Evolutionary conservation across 1,140 invertebrate genomes (phyloP).

Genomic region (Dinoponera quadriceps): DNA sequence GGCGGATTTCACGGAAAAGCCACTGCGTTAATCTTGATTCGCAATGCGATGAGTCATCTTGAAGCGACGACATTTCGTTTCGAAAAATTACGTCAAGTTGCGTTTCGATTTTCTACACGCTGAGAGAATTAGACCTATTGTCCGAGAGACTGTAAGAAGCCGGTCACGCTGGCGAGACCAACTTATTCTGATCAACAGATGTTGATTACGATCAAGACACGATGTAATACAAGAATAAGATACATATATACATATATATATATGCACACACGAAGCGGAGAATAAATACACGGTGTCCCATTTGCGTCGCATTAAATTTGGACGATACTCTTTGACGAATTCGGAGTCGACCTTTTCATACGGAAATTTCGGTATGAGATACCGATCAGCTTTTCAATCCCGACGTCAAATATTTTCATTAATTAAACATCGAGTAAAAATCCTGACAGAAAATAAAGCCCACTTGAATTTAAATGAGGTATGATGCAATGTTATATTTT

Average conservation of each 20-base stretch:
- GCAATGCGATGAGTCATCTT: slow-evolving; percentile 66
- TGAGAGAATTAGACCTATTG: slow-evolving; percentile 10
- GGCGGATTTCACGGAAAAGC: slow-evolving; percentile 68
- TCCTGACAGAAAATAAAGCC: slow-evolving; percentile 35
- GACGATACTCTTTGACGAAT: neutral
- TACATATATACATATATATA: neutral
- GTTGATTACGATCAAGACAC: slow-evolving; percentile 22
- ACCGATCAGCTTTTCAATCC: neutral
- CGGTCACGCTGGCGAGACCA: neutral
- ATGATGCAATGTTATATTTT: slow-evolving; percentile 36
- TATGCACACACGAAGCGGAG: neutral
- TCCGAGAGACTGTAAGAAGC: neutral
- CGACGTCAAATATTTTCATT: slow-evolving; percentile 22
- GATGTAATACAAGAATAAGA: slow-evolving; percentile 30
- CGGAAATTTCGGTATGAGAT: neutral
- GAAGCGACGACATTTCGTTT: slow-evolving; percentile 24
- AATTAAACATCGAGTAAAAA: slow-evolving; percentile 5
- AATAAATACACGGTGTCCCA: slow-evolving; percentile 22
- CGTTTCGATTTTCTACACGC: neutral
- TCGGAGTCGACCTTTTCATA: neutral
- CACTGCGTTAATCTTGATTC: slow-evolving; percentile 65
- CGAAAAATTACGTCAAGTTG: slow-evolving; percentile 4
- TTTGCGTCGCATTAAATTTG: slow-evolving; percentile 27
- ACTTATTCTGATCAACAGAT: neutral
- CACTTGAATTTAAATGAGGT: slow-evolving; percentile 37